Evolutionary conservation across 2,113 vertebrate genomes (phyloP), one percentile per base, ranked within the genome.

Genomic region (Pelecanoides urinatrix): DNA sequence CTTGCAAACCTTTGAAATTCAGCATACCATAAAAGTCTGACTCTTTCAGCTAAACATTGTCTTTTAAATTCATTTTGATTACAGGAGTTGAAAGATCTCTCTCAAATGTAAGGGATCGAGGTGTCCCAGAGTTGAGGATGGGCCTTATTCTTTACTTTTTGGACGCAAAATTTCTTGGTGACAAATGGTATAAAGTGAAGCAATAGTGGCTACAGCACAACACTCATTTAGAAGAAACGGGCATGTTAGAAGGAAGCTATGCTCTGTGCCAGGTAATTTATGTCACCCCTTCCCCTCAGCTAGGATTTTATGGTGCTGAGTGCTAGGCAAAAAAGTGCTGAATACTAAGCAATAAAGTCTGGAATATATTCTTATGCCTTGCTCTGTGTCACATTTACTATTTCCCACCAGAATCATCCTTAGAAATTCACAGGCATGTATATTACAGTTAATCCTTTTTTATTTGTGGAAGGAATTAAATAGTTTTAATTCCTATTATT

Each of bases 11-110:
- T 86, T 36, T 19, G 17, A 92, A 95, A 95, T 92, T 89, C 52
- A 93, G 56, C 68, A 38, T 66, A 72, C 50, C 50, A 56, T 34
- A 84, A 93, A 97, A 92, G 72, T 90, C 38, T 36, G 50, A 94
- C 85, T 95, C 74, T 92, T 96, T 82, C 58, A 80, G 72, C 86
- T 94, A 96, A 96, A 59, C 18, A 56, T 66, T 92, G 80, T 78
- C 59, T 95, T 95, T 58, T 65, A 95, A 91, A 96, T 91, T 93
- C 16, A 91, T 94, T 97, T 96, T 81, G 76, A 70, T 78, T 85
- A 74, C 61, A 78, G n/a, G 18, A 45, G 3, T 17, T 90, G 25
- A 96, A 96, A 79, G 86, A 92, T 19, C 72, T 58, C 34, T 92
- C 59, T 93, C 34, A 81, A 94, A 96, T 81, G 44, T 20, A 95